These are phyloP conservation scores for Trachelus iudaicus DNA, from an alignment of 2,888 invertebrate species.

Conservation along the genomic window DNA sequence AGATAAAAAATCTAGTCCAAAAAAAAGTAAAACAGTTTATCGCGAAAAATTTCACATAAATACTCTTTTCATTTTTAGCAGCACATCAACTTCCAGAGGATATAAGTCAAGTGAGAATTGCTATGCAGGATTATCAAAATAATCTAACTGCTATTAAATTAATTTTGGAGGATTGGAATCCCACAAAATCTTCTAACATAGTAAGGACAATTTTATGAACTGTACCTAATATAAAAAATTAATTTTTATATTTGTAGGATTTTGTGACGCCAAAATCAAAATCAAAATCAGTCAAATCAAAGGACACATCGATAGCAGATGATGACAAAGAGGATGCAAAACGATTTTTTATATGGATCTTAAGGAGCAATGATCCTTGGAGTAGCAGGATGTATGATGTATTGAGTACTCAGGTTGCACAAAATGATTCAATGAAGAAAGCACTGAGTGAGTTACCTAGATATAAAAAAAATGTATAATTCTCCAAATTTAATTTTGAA, in stretches of 20 bases:
- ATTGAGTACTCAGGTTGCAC: constrained; percentile 31
- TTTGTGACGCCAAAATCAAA: not conserved
- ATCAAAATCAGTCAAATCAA: not conserved
- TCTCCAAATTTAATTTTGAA: not conserved
- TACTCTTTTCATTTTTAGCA: not conserved
- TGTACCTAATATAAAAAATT: not conserved
- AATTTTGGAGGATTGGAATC: constrained; percentile 38
- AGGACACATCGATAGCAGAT: not conserved
- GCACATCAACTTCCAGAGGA: not conserved
- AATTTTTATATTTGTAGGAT: not conserved
- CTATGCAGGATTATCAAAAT: constrained; percentile 33
- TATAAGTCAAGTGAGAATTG: not conserved
- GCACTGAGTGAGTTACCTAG: not conserved
- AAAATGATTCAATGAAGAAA: constrained; percentile 15
- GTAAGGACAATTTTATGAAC: not conserved
- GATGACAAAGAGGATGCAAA: constrained; percentile 4
- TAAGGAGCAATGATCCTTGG: constrained; percentile 41
- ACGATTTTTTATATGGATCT: constrained; percentile 46
- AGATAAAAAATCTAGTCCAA: constrained; percentile 20
- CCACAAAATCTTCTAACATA: not conserved
- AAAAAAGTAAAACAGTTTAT: constrained; percentile 19
- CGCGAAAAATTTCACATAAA: not conserved
- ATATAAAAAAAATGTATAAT: not conserved
- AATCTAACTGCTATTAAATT: constrained; percentile 33
- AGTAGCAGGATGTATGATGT: constrained; percentile 31